phyloP scores from a whole-genome alignment of 2,797 vertebrate genomes.

The Crenichthys baileyi region DNA sequence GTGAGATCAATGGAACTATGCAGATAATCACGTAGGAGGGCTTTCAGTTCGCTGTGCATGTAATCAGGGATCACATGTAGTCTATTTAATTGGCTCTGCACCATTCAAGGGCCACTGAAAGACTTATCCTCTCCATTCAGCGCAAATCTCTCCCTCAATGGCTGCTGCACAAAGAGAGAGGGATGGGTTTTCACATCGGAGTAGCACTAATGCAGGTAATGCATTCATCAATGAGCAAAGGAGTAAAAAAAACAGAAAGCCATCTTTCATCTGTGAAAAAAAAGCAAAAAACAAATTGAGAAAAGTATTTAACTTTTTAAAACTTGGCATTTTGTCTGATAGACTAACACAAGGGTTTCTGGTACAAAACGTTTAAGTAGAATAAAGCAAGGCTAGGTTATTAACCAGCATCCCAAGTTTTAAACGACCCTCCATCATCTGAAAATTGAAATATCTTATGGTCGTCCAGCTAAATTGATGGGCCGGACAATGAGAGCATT shows the following conservation, averaged over 20 bases:
- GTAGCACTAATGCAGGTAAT: slow-evolving; percentile 20
- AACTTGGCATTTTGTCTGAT: not conserved
- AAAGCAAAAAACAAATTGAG: not conserved
- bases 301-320: not conserved
- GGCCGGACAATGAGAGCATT: too few relatives aligned
- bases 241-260: slow-evolving; percentile 20
- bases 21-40: slow-evolving; percentile 42
- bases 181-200: slow-evolving; percentile 50
- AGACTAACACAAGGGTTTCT: not conserved
- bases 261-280: not conserved
- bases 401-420: too few relatives aligned
- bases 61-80: slow-evolving; percentile 59
- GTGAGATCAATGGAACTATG: slow-evolving; percentile 1
- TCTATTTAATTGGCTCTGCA: slow-evolving; percentile 63
- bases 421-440: too few relatives aligned
- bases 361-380: not conserved
- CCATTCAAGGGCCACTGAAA: slow-evolving; percentile 60
- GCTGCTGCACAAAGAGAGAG: slow-evolving; percentile 56
- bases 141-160: slow-evolving; percentile 50
- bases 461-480: too few relatives aligned
- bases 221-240: slow-evolving; percentile 29
- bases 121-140: slow-evolving; percentile 67
- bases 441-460: too few relatives aligned
- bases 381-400: not conserved
- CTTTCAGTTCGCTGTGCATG: slow-evolving; percentile 40